These are phyloP conservation scores for Nothobranchius kuhntae DNA, from an alignment of 2,113 vertebrate genomes.

Conservation along the genomic window DNA sequence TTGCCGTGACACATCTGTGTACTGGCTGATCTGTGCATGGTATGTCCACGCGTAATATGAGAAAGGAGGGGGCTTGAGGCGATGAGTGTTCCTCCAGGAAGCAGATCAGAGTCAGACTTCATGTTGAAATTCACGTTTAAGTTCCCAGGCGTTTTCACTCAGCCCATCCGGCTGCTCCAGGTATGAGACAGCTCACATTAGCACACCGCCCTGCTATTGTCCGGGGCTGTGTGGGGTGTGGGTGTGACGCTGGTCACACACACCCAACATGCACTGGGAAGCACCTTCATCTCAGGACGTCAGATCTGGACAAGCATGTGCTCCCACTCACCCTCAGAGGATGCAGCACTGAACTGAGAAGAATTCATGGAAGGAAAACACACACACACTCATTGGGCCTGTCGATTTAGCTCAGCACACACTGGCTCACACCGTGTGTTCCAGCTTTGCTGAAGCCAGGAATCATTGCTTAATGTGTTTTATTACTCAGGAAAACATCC, in stretches of 20 bases:
- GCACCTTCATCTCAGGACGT: conserved; percentile 16
- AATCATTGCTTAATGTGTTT: conserved; percentile 7
- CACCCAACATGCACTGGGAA: conserved; percentile 28
- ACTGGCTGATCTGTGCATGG: too few relatives aligned
- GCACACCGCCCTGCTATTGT: conserved; percentile 55
- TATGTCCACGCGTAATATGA: too few relatives aligned
- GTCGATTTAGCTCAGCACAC: neutral
- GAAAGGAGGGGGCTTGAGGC: too few relatives aligned
- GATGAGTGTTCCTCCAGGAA: conserved; percentile 35
- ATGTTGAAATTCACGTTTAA: conserved; percentile 32
- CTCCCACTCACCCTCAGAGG: conserved; percentile 46
- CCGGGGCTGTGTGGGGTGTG: conserved; percentile 24
- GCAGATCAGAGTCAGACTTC: conserved; percentile 19
- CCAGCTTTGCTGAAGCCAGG: neutral
- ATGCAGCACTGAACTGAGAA: conserved; percentile 45
- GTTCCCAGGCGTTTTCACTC: conserved; percentile 10
- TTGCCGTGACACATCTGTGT: too few relatives aligned
- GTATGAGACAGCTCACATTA: conserved; percentile 28
- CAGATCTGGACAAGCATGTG: conserved; percentile 32
- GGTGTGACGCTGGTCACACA: conserved; percentile 6
- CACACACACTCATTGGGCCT: neutral
- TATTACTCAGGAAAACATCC: conserved; percentile 1
- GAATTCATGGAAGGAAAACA: conserved; percentile 78
- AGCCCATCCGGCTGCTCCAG: conserved; percentile 55
- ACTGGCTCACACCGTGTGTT: neutral